These are phyloP conservation scores for Trichonephila clavata DNA, from an alignment of 1,140 invertebrate genomes.

Conservation along the genomic window DNA sequence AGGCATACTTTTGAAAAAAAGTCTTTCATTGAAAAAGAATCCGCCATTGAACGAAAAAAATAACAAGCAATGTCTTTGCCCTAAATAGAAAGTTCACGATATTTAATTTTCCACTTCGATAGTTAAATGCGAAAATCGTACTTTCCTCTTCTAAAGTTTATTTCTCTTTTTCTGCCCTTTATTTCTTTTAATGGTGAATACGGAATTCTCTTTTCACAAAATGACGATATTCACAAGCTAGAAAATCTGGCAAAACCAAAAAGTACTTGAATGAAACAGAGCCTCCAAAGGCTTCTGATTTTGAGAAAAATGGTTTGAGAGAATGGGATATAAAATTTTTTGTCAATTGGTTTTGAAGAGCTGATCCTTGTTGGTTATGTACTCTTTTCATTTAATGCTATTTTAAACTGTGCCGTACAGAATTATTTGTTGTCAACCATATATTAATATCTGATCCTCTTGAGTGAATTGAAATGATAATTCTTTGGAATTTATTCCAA, in stretches of 20 bases:
- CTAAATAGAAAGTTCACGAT: background rate
- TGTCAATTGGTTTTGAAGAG: background rate
- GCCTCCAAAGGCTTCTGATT: background rate
- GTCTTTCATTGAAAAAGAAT: background rate
- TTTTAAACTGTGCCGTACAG: background rate
- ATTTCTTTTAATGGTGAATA: background rate
- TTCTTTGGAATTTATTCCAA: no score
- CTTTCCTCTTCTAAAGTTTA: background rate
- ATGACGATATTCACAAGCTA: background rate
- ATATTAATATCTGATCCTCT: no score
- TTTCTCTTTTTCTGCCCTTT: background rate
- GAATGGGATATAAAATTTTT: background rate
- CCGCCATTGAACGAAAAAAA: background rate
- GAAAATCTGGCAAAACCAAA: background rate
- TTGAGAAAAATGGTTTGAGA: background rate
- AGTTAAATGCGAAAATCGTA: background rate
- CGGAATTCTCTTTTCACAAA: conserved; percentile 2
- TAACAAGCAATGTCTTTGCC: background rate
- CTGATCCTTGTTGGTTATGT: background rate
- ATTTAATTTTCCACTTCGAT: background rate
- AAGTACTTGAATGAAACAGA: background rate
- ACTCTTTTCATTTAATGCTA: background rate
- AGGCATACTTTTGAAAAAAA: background rate
- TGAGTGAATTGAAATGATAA: no score
- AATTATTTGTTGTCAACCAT: background rate